Percentiles rank a stretch among this genome's conserved stretches.
phyloP scores from a whole-genome alignment of 2,797 vertebrate genomes.

The Furcifer pardalis region DNA sequence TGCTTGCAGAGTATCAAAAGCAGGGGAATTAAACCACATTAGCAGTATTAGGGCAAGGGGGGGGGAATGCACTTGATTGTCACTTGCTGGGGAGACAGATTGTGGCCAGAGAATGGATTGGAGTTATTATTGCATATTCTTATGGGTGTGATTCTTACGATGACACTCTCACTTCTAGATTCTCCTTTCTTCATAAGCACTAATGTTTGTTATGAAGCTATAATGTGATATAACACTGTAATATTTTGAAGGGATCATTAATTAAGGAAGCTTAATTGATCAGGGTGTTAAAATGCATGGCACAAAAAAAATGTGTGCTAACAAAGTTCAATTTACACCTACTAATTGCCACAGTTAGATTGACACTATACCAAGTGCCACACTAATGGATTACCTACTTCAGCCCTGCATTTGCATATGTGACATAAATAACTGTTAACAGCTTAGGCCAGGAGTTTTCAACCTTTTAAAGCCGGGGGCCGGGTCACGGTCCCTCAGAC shows the following conservation, averaged over 20 bases:
- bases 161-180: slow-evolving; percentile 16
- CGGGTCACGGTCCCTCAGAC: too few relatives aligned
- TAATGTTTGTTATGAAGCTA: slow-evolving; percentile 25
- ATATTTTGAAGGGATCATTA: slow-evolving; percentile 35
- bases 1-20: slow-evolving; percentile 17
- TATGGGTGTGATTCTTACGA: slow-evolving; percentile 16
- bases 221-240: slow-evolving; percentile 42
- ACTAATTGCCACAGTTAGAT: slow-evolving; percentile 31
- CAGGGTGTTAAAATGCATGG: slow-evolving; percentile 32
- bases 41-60: slow-evolving; percentile 25
- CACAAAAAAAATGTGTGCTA: slow-evolving; percentile 29
- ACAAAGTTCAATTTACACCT: slow-evolving; percentile 32
- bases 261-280: slow-evolving; percentile 43
- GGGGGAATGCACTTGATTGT: slow-evolving; percentile 19
- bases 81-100: slow-evolving; percentile 20
- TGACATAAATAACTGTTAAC: slow-evolving; percentile 21
- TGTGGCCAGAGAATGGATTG: background rate
- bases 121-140: slow-evolving; percentile 29
- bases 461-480: too few relatives aligned
- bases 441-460: too few relatives aligned
- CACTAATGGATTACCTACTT: slow-evolving; percentile 21
- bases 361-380: slow-evolving; percentile 6
- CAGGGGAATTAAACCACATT: slow-evolving; percentile 22
- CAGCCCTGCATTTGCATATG: background rate
- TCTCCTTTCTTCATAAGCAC: slow-evolving; percentile 36